Evolutionary conservation across 2,888 invertebrate species (phyloP), one percentile per base, ranked within the genome.

Genomic region (Amphipoea lucens): DNA sequence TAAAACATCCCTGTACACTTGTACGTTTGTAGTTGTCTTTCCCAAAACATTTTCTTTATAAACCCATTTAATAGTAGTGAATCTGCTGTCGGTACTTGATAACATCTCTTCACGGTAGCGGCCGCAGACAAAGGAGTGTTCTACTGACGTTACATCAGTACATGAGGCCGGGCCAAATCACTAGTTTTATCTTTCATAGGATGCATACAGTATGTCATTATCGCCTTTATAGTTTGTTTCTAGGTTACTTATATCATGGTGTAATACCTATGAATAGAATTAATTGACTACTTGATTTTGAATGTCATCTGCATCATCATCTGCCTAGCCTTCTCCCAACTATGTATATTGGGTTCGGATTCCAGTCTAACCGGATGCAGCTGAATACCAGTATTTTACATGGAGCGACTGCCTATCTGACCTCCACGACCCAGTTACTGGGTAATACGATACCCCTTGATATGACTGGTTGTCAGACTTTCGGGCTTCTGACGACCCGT

Each of bases 91-190:
- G 29, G 82, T 93, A 91, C 89, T 36, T 74, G 94, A 94, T 94
- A 92, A 74, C 17, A 95, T 95, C 95, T 92, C 92, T 94, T 94
- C 94, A 96, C 94, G 95, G 94, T 94, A 82, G 85, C 93, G 94
- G 89, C 60, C 87, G 74, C 87, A 90, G 92, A 95, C 95, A 95
- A 95, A 94, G 94, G 91, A 90, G 84, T 87, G 84, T 86, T 89
- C 79, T 86, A 87, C 88, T 84, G 88, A 86, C 88, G 81, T 76
- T 86, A 90, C 85, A 73, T 62, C 77, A 76, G 73, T 63, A 42
- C 42, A 74, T 69, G 76, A 76, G 71, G 84, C 78, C 81, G 69
- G 85, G 62, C 83, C 83, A 85, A 89, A 89, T 89, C 89, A 90
- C 83, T 84, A 83, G 75, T 83, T 83, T 83, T 88, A 88, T 88